phyloP scores from a whole-genome alignment of 2,797 vertebrate species.

The Podargus strigoides region DNA sequence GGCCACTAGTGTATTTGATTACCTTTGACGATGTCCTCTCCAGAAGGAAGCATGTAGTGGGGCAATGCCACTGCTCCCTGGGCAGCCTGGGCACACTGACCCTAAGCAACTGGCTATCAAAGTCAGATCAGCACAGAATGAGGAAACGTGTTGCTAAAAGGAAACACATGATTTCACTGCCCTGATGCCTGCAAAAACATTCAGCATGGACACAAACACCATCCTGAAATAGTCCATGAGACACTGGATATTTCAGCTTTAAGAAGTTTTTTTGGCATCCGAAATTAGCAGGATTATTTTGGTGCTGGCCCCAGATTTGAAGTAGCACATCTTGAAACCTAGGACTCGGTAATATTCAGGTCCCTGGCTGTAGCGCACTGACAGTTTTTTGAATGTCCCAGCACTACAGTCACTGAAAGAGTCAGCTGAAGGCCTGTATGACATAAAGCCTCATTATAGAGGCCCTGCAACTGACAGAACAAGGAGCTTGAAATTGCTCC shows the following conservation, averaged over 20 bases:
- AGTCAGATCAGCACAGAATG: background rate
- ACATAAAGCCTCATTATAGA: background rate
- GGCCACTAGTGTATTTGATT: background rate
- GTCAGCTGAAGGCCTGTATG: background rate
- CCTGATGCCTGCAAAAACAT: background rate
- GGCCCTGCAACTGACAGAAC: accelerated
- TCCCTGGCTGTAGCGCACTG: background rate
- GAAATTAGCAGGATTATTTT: slow-evolving; percentile 46
- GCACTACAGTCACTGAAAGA: background rate
- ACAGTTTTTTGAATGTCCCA: background rate
- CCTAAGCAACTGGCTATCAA: background rate
- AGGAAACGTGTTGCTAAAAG: background rate
- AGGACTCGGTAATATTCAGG: background rate
- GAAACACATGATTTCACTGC: background rate
- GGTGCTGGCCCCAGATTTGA: background rate
- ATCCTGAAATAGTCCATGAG: slow-evolving; percentile 8
- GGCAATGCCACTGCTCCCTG: background rate
- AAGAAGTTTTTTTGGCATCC: background rate
- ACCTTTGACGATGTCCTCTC: background rate
- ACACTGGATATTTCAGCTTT: slow-evolving; percentile 3
- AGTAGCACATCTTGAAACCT: background rate
- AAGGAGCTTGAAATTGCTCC: slow-evolving; percentile 18
- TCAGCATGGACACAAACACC: background rate
- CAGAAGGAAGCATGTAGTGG: background rate
- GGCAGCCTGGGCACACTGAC: background rate